Evolutionary conservation across 92 coral and sea anemone species (phyloP).

Genomic region (Plumapathes pennacea): DNA sequence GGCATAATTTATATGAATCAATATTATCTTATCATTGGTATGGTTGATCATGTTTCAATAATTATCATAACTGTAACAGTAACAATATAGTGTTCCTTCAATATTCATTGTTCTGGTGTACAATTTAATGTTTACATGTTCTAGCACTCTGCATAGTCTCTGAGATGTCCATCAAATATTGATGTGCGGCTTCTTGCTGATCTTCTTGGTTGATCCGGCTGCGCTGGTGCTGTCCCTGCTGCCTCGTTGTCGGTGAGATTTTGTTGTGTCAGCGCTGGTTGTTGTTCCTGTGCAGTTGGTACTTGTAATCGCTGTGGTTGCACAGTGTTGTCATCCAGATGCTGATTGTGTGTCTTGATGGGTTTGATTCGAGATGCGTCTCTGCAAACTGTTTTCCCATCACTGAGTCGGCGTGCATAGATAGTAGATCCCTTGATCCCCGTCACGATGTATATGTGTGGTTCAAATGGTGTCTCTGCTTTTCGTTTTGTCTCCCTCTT

Average conservation of each 20-base stretch:
- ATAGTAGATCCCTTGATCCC: constrained; percentile 43
- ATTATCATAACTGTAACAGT: no score
- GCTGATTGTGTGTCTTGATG: constrained; percentile 15
- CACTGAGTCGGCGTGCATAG: constrained; percentile 45
- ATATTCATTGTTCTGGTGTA: no score
- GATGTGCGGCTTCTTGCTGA: constrained; percentile 28
- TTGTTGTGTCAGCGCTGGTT: background rate
- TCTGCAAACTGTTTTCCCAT: constrained; percentile 40
- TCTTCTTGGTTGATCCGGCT: constrained; percentile 14
- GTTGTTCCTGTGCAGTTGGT: constrained; percentile 9
- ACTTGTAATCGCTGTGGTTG: background rate
- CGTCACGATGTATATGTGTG: constrained; percentile 48
- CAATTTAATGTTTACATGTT: constrained; percentile 2
- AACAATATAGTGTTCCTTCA: no score
- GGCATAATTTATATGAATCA: no score
- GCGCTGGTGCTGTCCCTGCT: background rate
- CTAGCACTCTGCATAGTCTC: constrained; percentile 19
- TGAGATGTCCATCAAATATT: constrained; percentile 30
- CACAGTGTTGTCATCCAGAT: background rate
- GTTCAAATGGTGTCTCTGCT: constrained; percentile 51
- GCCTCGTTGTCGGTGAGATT: background rate
- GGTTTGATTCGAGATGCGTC: constrained; percentile 38
- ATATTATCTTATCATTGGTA: no score
- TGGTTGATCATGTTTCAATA: no score
- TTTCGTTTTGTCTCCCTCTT: constrained; percentile 52